A percentile compares a stretch with the other conserved stretches of the same genome.
phyloP scores from a whole-genome alignment of 2,888 invertebrate species.

The Patella pellucida region DNA sequence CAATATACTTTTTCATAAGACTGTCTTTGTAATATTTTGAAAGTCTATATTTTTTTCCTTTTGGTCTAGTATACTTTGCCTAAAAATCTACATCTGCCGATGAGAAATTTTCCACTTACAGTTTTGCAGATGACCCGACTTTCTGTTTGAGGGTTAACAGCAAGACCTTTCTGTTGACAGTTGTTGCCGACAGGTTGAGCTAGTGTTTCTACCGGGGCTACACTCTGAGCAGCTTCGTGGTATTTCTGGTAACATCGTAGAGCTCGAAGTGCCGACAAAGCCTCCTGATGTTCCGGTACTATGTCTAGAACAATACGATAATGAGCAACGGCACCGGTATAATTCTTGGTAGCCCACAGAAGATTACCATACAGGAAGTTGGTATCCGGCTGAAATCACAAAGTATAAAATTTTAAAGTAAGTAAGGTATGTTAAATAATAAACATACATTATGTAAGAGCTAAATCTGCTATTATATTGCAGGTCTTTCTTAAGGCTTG shows the following conservation, averaged over 20 bases:
- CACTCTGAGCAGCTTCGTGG: constrained; percentile 61
- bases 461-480: too few species aligned
- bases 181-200: constrained; percentile 39
- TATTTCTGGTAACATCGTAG: constrained; percentile 67
- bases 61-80: too few species aligned
- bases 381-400: constrained; percentile 77
- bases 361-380: constrained; percentile 80
- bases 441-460: too few species aligned
- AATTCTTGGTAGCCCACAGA: constrained; percentile 77
- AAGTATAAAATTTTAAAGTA: too few species aligned
- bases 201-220: constrained; percentile 52
- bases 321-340: constrained; percentile 67
- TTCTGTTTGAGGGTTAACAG: constrained; percentile 45
- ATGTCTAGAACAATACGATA: constrained; percentile 66
- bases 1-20: too few species aligned
- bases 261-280: constrained; percentile 61
- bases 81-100: too few species aligned
- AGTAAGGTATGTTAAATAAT: too few species aligned
- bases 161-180: constrained; percentile 39
- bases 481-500: too few species aligned
- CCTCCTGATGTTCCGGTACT: constrained; percentile 60
- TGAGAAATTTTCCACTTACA: constrained; percentile 43
- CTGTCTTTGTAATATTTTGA: too few species aligned
- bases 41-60: too few species aligned
- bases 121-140: constrained; percentile 66